Base-by-base conservation (phyloP, 2,888 invertebrate genomes). In the Latheticus oryzae region DNA sequence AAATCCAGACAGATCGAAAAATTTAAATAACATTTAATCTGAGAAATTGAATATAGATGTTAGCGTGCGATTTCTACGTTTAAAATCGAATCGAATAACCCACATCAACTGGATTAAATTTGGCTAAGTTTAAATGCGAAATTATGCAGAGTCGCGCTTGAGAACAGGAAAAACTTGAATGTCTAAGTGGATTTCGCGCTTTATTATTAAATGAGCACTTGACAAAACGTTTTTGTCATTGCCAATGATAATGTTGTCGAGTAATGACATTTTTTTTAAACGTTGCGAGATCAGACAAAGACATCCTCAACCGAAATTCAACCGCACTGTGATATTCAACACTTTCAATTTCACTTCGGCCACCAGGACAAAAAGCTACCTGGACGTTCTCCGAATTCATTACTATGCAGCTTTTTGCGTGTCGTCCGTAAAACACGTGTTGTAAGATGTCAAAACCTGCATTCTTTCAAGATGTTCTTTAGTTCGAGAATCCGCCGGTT, bases 381-480 rank as follows among this genome's bases (percentile, higher is more conserved):
- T 58, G 58, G 58, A 58, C 52, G 40, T 58, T 58, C 58, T 38
- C 38, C 30, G 58, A 53, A 58, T 58, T 58, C 58, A 58, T 58
- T 58, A 53, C 52, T 53, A 58, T 58, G 58, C 52, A 40, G 53
- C 40, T 58, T 58, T 58, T 58, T 58, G 58, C 52, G 42, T 58
- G 58, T 58, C 53, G 58, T 33, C 52, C 53, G 58, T 58, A 58
- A 58, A 58, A 58, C 58, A 58, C 58, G 58, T 58, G 58, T 58
- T 58, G 58, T 38, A 40, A 47, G 33, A 53, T 58, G 58, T 58
- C 58, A 58, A 58, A 58, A 58, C 47, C 52, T 43, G 58, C 52
- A 58, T 58, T 58, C 58, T 58, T 58, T 37, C 47, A 26, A 48
- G 52, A 58, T 58, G 58, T 58, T 52, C 54, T 26, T 15, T 23